Base-by-base conservation (phyloP, 2,797 vertebrate species). In the Moxostoma hubbsi region DNA sequence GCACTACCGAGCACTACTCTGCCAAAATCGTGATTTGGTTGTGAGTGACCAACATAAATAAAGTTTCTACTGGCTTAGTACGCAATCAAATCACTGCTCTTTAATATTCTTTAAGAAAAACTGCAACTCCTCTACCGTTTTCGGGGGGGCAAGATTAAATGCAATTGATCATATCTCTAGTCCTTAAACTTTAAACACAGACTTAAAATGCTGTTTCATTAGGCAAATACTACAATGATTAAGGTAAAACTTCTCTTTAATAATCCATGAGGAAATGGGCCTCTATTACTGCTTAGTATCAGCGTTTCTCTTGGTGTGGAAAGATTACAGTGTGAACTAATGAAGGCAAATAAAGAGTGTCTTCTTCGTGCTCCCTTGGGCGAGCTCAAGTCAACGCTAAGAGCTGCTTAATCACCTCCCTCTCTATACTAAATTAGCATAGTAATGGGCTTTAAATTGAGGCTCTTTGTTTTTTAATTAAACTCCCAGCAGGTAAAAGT, bases 391-490 rank as follows among this genome's bases (percentile, higher is more conserved):
- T 95, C 95, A 89, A 93, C 94, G 95, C 94, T 95, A 94, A 92
- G 94, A 95, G 97, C 96, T 93, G 94, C 96, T 98, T 98, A 98
- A 99, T 98, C 96, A 96, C 96, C 94, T 94, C 96, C 95, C 94
- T 93, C 92, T 94, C 95, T 95, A 93, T 95, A 94, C 95, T 84
- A 92, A 95, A 99, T 99, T 99, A 99, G 96, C 97, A 99, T 99
- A 99, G 96, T 98, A 99, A 99, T 99, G 97, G 96, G 95, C 97
- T 98, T 99, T 98, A 99, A 99, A 99, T 99, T 97, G 97, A 98
- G 96, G 95, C 96, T 97, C 96, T 99, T 98, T 98, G 97, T 99
- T 99, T 99, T 99, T 99, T 98, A 99, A 99, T 99, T 99, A 99
- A 99, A 97, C 96, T 99, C 98, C 97, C 97, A 99, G 97, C 98